phyloP scores from a whole-genome alignment of 2,113 vertebrate species.

The Tyto alba region DNA sequence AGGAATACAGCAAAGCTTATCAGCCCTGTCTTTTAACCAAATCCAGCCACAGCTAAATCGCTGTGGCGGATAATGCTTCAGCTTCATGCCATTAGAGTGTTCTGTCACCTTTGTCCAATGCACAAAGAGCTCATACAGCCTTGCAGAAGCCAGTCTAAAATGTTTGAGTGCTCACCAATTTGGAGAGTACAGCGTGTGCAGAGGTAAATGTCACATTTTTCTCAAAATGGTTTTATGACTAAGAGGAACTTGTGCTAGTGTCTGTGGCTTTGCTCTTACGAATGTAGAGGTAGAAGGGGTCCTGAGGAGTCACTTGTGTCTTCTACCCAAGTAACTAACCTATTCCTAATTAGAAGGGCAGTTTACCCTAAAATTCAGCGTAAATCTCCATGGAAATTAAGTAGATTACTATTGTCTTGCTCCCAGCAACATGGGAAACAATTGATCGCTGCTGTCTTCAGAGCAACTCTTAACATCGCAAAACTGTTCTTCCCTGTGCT shows the following conservation, averaged over 20 bases:
- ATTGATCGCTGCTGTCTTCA: neutral
- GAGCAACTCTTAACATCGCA: rapidly evolving
- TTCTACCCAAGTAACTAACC: neutral
- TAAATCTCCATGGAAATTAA: neutral
- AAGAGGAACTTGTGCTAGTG: neutral
- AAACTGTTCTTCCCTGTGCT: neutral
- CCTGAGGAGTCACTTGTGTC: neutral
- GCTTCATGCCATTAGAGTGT: neutral
- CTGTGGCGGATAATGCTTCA: neutral
- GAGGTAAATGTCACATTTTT: neutral
- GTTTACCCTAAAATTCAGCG: neutral
- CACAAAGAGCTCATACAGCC: neutral
- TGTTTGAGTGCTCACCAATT: neutral
- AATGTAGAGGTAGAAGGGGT: neutral
- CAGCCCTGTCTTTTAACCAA: neutral
- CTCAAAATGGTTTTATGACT: neutral
- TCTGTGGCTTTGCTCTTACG: neutral
- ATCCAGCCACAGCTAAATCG: neutral
- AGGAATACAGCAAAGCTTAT: neutral
- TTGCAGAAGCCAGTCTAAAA: neutral
- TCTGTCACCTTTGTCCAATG: neutral
- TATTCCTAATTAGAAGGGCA: neutral
- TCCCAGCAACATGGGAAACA: neutral
- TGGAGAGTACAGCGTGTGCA: neutral
- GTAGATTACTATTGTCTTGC: neutral